These are phyloP conservation scores for Pomphorhynchus laevis DNA, from an alignment of 1,140 invertebrate species.

Conservation along the genomic window DNA sequence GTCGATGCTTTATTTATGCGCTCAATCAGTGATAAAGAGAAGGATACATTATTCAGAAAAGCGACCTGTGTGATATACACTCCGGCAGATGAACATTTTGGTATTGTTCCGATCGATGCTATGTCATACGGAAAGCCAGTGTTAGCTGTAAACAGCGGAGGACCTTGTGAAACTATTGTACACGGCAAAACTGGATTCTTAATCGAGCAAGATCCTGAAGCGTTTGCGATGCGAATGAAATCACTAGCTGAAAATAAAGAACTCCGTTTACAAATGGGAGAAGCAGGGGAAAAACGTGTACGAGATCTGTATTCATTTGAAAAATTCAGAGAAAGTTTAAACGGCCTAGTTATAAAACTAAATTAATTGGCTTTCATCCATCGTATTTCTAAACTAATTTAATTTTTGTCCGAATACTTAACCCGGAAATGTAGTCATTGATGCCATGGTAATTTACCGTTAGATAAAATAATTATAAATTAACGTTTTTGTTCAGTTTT, in stretches of 20 bases:
- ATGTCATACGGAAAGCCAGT: constrained; percentile 73
- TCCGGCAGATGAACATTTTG: constrained; percentile 83
- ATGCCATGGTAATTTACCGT: too few species aligned
- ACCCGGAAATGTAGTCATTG: too few species aligned
- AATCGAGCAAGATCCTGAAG: constrained; percentile 28
- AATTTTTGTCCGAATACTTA: too few species aligned
- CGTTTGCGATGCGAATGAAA: constrained; percentile 41
- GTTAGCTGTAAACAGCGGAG: constrained; percentile 65
- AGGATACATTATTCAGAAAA: constrained; percentile 36
- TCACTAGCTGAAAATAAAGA: constrained; percentile 26
- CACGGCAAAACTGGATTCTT: constrained; percentile 57
- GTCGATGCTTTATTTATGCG: constrained; percentile 25
- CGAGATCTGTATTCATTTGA: constrained; percentile 39
- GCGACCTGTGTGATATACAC: constrained; percentile 56
- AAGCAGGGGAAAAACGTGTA: constrained; percentile 31
- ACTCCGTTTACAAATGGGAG: constrained; percentile 29
- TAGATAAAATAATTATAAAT: too few species aligned
- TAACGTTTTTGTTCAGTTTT: too few species aligned
- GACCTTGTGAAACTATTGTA: constrained; percentile 59
- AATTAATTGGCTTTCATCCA: too few species aligned
- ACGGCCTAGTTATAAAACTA: constrained; percentile 27
- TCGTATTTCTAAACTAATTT: too few species aligned
- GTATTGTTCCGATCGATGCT: constrained; percentile 88
- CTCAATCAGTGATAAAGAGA: constrained; percentile 48
- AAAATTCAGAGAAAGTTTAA: constrained; percentile 31